These are phyloP conservation scores for Parnassius orleans DNA, from an alignment of 2,888 invertebrate genomes.

Conservation along the genomic window DNA sequence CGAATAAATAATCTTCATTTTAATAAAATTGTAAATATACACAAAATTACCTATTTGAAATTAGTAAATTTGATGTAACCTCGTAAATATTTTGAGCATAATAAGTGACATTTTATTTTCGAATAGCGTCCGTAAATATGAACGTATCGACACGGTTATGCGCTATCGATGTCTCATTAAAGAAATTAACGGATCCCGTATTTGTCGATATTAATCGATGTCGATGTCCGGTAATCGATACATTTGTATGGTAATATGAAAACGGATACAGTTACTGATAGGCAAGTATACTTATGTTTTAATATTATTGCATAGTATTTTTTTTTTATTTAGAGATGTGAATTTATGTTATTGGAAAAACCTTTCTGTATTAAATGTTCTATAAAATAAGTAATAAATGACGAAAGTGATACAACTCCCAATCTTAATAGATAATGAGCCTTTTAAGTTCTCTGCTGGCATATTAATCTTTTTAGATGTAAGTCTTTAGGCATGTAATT, in stretches of 20 bases:
- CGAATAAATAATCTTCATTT: neutral
- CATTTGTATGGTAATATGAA: constrained; percentile 28
- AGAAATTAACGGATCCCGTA: constrained; percentile 26
- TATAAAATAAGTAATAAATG: too few species aligned
- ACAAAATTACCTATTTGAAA: neutral
- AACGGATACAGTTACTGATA: constrained; percentile 23
- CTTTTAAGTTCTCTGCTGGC: too few species aligned
- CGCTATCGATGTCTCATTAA: constrained; percentile 24
- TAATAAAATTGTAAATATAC: neutral
- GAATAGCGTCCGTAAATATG: constrained; percentile 6
- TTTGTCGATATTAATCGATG: constrained; percentile 23
- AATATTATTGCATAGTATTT: neutral
- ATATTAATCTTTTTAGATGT: too few species aligned
- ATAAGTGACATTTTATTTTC: constrained; percentile 10
- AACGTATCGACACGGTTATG: constrained; percentile 16
- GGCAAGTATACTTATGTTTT: constrained; percentile 19
- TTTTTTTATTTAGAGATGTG: neutral
- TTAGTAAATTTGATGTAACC: constrained; percentile 5
- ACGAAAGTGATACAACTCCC: too few species aligned
- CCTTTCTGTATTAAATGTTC: too few species aligned
- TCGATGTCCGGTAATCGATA: constrained; percentile 23
- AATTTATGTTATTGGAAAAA: neutral
- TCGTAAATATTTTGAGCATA: constrained; percentile 9
- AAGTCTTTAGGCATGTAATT: too few species aligned
- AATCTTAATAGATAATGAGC: too few species aligned